These are phyloP conservation scores for Atrina japonica DNA, from an alignment of 2,888 invertebrate species.

Conservation along the genomic window DNA sequence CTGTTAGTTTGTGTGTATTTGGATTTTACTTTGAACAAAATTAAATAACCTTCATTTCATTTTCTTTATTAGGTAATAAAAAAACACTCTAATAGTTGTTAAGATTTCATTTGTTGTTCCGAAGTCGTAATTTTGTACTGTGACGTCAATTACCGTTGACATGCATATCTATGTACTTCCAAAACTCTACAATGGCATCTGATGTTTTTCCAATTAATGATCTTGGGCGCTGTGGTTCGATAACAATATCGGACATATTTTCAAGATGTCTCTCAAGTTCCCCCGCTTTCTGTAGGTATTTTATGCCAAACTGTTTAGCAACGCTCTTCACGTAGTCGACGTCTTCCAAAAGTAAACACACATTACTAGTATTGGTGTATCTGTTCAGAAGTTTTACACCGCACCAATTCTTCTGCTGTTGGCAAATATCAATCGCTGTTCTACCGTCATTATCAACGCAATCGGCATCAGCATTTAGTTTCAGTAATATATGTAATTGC, in stretches of 20 bases:
- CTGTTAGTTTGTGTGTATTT: too few relatives aligned
- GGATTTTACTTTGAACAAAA: too few relatives aligned
- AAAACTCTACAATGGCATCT: not conserved
- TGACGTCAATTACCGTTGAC: conserved; percentile 3
- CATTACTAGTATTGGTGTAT: conserved; percentile 13
- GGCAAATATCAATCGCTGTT: conserved; percentile 28
- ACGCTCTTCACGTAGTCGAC: conserved; percentile 17
- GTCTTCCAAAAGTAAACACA: conserved; percentile 22
- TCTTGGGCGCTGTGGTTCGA: conserved; percentile 11
- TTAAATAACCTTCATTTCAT: too few relatives aligned
- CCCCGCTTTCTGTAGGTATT: conserved; percentile 28
- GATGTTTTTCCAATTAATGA: not conserved
- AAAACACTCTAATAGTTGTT: too few relatives aligned
- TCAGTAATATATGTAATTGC: conserved; percentile 39
- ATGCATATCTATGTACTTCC: conserved; percentile 2
- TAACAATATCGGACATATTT: conserved; percentile 22
- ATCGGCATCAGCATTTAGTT: conserved; percentile 22
- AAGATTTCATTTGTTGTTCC: too few relatives aligned
- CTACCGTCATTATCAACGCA: conserved; percentile 13
- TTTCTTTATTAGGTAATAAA: too few relatives aligned
- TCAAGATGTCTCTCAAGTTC: conserved; percentile 31
- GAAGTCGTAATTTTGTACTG: too few relatives aligned
- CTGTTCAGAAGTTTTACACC: conserved; percentile 32
- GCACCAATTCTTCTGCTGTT: conserved; percentile 33
- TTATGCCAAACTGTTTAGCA: conserved; percentile 22